Evolutionary conservation across 2,888 invertebrate genomes (phyloP).

Genomic region (Crioceris asparagi): DNA sequence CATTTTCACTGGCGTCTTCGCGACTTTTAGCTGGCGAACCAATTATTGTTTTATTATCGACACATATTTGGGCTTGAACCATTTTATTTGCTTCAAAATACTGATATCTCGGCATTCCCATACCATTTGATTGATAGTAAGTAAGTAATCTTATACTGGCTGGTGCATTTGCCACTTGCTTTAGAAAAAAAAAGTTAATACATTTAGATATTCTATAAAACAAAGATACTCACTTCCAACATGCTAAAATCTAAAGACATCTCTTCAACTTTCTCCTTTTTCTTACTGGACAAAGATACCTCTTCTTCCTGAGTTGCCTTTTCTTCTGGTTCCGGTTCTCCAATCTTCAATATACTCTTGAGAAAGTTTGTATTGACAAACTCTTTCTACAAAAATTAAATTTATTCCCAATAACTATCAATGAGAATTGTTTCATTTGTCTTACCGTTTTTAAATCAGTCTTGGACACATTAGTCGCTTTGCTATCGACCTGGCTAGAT

Average conservation of each 20-base stretch:
- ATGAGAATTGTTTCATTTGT: no score
- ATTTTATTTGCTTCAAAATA: constrained; percentile 33
- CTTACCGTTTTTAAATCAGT: no score
- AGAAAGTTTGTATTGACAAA: constrained; percentile 27
- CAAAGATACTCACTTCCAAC: background rate
- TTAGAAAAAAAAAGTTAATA: constrained; percentile 4
- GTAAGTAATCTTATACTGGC: constrained; percentile 34
- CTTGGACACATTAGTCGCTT: no score
- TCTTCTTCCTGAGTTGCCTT: no score
- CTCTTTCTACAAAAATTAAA: constrained; percentile 7
- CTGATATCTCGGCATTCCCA: constrained; percentile 40
- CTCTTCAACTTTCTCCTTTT: background rate
- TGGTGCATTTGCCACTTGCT: constrained; percentile 21
- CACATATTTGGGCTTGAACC: constrained; percentile 37
- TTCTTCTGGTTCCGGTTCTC: constrained; percentile 4
- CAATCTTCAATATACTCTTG: constrained; percentile 28
- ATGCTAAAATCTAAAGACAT: background rate
- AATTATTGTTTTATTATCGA: constrained; percentile 39
- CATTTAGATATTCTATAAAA: background rate
- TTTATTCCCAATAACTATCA: no score
- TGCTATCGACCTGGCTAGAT: no score
- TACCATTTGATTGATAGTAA: constrained; percentile 36
- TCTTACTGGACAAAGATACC: background rate
- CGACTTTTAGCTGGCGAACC: constrained; percentile 39
- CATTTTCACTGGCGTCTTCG: constrained; percentile 41